Conservation (phyloP, 2,113 vertebrate species). For the Cyanistes caeruleus region DNA sequence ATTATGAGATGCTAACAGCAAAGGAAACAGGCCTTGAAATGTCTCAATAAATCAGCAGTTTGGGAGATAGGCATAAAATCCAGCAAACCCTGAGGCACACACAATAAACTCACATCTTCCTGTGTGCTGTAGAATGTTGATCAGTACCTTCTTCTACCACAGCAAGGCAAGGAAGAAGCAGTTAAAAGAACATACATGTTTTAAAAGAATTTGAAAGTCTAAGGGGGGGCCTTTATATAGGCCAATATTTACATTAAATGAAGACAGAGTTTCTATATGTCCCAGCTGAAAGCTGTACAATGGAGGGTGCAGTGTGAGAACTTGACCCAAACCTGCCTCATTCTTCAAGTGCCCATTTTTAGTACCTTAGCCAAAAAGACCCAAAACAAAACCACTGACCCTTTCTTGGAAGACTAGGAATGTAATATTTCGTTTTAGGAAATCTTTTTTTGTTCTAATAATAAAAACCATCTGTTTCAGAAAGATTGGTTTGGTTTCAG, state of each 20-base stretch:
- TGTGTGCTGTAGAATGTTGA: accelerated
- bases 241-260: neutral
- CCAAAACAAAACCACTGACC: neutral
- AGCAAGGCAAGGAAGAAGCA: neutral
- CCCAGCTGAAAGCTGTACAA: neutral
- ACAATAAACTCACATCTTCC: neutral
- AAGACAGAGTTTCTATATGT: neutral
- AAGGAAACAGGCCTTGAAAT: neutral
- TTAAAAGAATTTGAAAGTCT: neutral
- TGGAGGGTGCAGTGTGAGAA: neutral
- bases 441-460: neutral
- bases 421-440: neutral
- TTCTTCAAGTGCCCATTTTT: neutral
- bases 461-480: constrained; percentile 8
- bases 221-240: neutral
- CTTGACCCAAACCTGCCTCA: neutral
- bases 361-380: neutral
- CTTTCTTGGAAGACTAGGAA: neutral
- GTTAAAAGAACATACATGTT: neutral
- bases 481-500: neutral
- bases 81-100: neutral
- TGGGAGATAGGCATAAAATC: neutral
- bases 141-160: neutral
- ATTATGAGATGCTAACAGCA: neutral
- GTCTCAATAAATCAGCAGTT: neutral